These are phyloP conservation scores for Batillaria attramentaria DNA, from an alignment of 1,140 invertebrate species.

Conservation along the genomic window DNA sequence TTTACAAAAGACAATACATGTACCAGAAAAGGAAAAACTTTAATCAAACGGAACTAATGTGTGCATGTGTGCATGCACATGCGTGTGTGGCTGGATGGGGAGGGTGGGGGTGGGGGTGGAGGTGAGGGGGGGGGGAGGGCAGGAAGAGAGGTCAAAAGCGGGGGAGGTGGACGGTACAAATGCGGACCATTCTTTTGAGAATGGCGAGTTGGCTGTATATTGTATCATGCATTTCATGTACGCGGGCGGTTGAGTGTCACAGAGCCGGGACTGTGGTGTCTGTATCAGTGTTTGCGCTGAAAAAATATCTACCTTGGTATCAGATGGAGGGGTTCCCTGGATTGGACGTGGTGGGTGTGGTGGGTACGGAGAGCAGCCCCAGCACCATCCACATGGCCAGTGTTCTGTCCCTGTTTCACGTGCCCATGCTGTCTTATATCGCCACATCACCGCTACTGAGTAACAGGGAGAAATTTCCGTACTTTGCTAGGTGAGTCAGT, in stretches of 20 bases:
- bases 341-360: constrained; percentile 43
- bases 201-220: background rate
- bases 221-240: background rate
- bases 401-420: constrained; percentile 77
- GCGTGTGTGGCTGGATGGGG: too few species aligned
- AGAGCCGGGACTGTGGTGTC: background rate
- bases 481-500: constrained; percentile 65
- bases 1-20: too few species aligned
- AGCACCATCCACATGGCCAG: constrained; percentile 80
- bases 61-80: too few species aligned
- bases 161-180: background rate
- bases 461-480: constrained; percentile 42
- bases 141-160: background rate
- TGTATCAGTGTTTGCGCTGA: too few species aligned
- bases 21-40: too few species aligned
- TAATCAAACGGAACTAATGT: too few species aligned
- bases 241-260: background rate
- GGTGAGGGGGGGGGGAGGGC: too few species aligned
- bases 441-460: constrained; percentile 43
- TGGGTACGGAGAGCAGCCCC: constrained; percentile 69
- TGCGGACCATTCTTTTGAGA: background rate
- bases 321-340: background rate
- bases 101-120: too few species aligned
- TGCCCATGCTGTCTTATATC: constrained; percentile 74
- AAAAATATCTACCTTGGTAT: background rate